phyloP scores from a whole-genome alignment of 2,113 vertebrate genomes.

The Egretta garzetta region DNA sequence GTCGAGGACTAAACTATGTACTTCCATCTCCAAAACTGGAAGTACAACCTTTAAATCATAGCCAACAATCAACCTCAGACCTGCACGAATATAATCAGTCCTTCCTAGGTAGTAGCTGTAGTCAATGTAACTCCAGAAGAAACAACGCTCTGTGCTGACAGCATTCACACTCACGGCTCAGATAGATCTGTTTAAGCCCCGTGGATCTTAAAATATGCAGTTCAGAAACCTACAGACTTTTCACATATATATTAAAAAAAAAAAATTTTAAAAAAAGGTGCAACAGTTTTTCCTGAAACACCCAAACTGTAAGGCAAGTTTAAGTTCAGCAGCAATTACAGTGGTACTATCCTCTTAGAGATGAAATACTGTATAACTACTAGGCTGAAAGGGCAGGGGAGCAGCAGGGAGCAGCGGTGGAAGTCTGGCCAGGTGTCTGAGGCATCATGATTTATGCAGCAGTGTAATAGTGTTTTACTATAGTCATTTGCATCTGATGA shows the following conservation, averaged over 20 bases:
- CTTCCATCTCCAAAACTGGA: neutral
- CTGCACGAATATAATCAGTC: neutral
- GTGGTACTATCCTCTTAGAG: neutral
- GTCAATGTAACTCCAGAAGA: neutral
- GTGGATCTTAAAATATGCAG: neutral
- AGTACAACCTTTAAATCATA: neutral
- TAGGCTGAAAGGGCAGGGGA: neutral
- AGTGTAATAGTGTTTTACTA: neutral
- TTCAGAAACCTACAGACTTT: neutral
- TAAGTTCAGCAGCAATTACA: neutral
- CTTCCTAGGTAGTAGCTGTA: neutral
- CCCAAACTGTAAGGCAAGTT: neutral
- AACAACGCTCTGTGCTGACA: neutral
- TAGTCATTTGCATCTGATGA: neutral
- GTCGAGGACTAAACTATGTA: neutral
- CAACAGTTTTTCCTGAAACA: neutral
- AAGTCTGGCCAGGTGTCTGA: neutral
- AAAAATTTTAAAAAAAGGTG: too few species aligned
- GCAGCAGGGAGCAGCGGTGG: neutral
- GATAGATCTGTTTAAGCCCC: neutral
- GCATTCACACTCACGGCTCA: neutral
- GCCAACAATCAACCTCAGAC: neutral
- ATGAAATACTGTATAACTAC: neutral
- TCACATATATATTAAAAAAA: neutral
- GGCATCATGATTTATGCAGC: neutral